These are phyloP conservation scores for Oreonectes daqikongensis DNA, from an alignment of 2,797 vertebrate species.

Conservation along the genomic window DNA sequence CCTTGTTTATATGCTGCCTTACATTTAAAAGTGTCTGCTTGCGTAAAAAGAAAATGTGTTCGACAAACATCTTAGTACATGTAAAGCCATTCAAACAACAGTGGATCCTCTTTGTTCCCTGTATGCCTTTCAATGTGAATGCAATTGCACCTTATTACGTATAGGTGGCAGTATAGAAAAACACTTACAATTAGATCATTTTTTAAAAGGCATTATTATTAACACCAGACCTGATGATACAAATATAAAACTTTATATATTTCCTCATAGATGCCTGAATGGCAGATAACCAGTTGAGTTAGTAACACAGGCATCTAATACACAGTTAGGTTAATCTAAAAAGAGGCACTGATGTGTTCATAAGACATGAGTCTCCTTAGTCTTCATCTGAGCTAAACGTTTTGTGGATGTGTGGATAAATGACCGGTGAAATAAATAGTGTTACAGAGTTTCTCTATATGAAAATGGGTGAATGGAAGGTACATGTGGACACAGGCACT, in stretches of 20 bases:
- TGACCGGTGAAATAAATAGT: slow-evolving; percentile 57
- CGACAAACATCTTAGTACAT: slow-evolving; percentile 49
- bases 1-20: slow-evolving; percentile 50
- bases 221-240: slow-evolving; percentile 18
- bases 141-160: slow-evolving; percentile 38
- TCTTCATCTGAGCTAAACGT: slow-evolving; percentile 5
- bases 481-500: background rate
- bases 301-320: slow-evolving; percentile 19
- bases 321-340: slow-evolving; percentile 41
- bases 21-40: slow-evolving; percentile 58
- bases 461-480: background rate
- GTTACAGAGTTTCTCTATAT: slow-evolving; percentile 50
- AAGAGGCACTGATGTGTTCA: slow-evolving; percentile 73
- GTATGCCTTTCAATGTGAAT: slow-evolving; percentile 8
- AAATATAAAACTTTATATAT: slow-evolving; percentile 45
- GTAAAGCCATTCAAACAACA: slow-evolving; percentile 36
- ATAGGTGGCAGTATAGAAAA: slow-evolving; percentile 55
- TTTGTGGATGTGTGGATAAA: slow-evolving; percentile 33
- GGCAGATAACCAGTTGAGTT: slow-evolving; percentile 26
- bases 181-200: slow-evolving; percentile 10
- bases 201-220: slow-evolving; percentile 43
- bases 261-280: slow-evolving; percentile 48
- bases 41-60: slow-evolving; percentile 40
- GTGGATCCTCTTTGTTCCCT: slow-evolving; percentile 15
- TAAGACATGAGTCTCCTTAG: no score